Conservation (phyloP, 1,140 invertebrate genomes). For the Psix sp. region DNA sequence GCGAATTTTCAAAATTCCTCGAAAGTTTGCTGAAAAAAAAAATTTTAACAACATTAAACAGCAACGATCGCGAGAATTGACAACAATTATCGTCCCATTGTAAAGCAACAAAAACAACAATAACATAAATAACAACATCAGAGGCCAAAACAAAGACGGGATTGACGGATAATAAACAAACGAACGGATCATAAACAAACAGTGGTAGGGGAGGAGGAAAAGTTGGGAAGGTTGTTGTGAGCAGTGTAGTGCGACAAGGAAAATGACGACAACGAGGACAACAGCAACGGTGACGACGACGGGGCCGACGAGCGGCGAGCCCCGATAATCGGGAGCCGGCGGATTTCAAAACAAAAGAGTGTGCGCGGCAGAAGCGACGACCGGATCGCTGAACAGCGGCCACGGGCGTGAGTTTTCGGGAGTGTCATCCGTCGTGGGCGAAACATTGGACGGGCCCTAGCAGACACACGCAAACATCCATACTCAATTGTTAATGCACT, state of each 20-base stretch:
- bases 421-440: conserved; percentile 42
- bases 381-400: not conserved
- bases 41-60: too few relatives aligned
- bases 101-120: conserved; percentile 13
- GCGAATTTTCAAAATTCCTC: conserved; percentile 2
- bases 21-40: too few relatives aligned
- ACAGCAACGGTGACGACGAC: conserved; percentile 14
- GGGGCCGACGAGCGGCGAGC: conserved; percentile 7
- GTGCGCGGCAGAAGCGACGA: conserved; percentile 4
- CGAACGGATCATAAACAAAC: conserved; percentile 4
- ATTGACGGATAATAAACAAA: conserved; percentile 5
- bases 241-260: conserved; percentile 18
- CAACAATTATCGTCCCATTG: too few relatives aligned
- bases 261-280: not conserved
- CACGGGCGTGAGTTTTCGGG: conserved; percentile 29
- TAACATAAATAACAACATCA: conserved; percentile 1
- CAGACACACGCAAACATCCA: not conserved
- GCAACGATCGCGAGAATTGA: too few relatives aligned
- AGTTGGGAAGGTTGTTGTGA: not conserved
- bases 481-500: conserved; percentile 10
- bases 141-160: too few relatives aligned
- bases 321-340: not conserved
- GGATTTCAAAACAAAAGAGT: conserved; percentile 14
- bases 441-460: conserved; percentile 8
- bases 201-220: not conserved